These are phyloP conservation scores for Masnerella sp. DNA, from an alignment of 2,888 invertebrate genomes.

Conservation along the genomic window DNA sequence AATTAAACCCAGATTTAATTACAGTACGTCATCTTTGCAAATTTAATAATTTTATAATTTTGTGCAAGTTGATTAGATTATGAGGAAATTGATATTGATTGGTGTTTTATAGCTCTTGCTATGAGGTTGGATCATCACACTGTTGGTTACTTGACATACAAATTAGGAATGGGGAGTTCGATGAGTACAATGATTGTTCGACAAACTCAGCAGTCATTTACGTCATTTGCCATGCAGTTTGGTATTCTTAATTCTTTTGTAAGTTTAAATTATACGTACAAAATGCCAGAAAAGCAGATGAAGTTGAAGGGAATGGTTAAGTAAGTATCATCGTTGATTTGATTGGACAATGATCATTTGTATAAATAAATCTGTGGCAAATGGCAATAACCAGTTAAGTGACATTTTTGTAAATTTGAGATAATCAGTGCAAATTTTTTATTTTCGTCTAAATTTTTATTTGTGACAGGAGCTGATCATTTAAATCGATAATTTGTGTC, in stretches of 20 bases:
- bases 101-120: conserved; percentile 89
- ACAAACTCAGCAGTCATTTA: conserved; percentile 79
- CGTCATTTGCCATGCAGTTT: conserved; percentile 83
- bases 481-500: too few relatives aligned
- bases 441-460: too few relatives aligned
- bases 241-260: conserved; percentile 89
- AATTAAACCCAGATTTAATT: conserved; percentile 84
- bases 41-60: background rate
- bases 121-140: conserved; percentile 92
- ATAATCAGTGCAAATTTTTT: too few relatives aligned
- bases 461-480: too few relatives aligned
- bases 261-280: conserved; percentile 87
- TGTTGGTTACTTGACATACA: conserved; percentile 92
- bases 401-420: too few relatives aligned
- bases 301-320: conserved; percentile 88
- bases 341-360: too few relatives aligned
- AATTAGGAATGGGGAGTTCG: conserved; percentile 81
- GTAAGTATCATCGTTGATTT: too few relatives aligned
- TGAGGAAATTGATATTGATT: conserved; percentile 8
- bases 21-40: conserved; percentile 69
- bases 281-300: conserved; percentile 87
- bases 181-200: conserved; percentile 90
- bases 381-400: too few relatives aligned
- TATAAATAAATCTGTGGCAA: too few relatives aligned
- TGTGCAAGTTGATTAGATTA: too few relatives aligned